Evolutionary conservation across 1,140 invertebrate species (phyloP), one percentile per base, ranked within the genome.

Genomic region (Heterodera carotae): DNA sequence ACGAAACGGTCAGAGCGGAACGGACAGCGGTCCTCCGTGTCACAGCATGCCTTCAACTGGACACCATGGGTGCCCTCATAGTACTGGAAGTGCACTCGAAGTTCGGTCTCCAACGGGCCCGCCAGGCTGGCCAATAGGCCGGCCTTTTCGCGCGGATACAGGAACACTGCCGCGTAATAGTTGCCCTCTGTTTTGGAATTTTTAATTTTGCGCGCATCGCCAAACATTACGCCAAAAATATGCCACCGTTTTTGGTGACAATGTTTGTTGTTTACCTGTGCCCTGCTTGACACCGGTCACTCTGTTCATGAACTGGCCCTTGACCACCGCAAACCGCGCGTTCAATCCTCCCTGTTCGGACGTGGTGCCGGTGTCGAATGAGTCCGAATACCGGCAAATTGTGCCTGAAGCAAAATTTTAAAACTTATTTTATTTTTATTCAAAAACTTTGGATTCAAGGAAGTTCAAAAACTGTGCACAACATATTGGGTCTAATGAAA

Each of bases 281-380:
- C 82, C 77, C 66, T 88, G 81, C 66, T 82, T 84, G 67, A 87
- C 78, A 64, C 85, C 85, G 56, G 85, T 87, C 48, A 87, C 80
- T 62, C 85, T 75, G 77, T 87, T 87, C 86, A 87, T 87, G 78
- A 87, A 87, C 67, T 87, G 85, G 53, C 86, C 85, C 53, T 85
- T 81, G 43, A 83, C 83, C 56, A 88, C 82, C 59, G 88, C 82
- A 80, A 87, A 87, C 33, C 80, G 73, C 7, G 84, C 83, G 59
- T 84, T 88, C n/a, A 86, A 67, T 22, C 86, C 86, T 86, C 33
- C 82, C 75, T 66, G 86, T 79, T 2, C 71, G 25, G n/a, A n/a
- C n/a, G n/a, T n/a, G 7, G 80, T 82, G 53, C 87, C 85, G 18
- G 76, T 80, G 53, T 85, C 85, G 59, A 87, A 79, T 12, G 78